Base-by-base conservation (phyloP, 2,888 invertebrate genomes). In the Chrysodeixis includens region DNA sequence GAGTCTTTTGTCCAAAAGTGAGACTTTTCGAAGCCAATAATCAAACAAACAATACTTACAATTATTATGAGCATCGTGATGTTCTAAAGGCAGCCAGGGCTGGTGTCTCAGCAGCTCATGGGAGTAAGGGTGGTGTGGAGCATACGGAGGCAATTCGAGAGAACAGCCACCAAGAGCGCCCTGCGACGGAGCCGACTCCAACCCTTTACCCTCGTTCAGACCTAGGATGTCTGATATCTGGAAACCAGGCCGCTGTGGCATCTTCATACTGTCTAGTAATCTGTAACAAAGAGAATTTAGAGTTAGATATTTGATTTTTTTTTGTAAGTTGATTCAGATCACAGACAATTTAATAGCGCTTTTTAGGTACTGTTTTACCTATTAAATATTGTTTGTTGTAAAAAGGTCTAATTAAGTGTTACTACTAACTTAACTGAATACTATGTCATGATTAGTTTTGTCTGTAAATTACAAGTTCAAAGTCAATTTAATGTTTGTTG, bases 221-320 rank as follows among this genome's bases (percentile, higher is more conserved):
- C 99, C 98, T 85, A 99, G 95, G 86, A 99, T 99, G 90, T 99
- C 99, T 82, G 98, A 98, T 85, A 99, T 99, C 86, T 98, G 98
- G 92, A 99, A 99, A 69, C 98, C 98, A 0, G 97, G 96, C 81
- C 97, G 95, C 85, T 97, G 97, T 60, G 97, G 97, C 96, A 97
- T 97, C 92, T 97, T 97, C 96, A 97, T 97, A 83, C 97, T 97
- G 89, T 98, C 98, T 88, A 98, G 93, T 69, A 98, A 95, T 86
- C 98, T 98, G 96, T 22, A 61, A 72, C 75, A 73, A 80, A 78
- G 74, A 51, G 73, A 78, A 76, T 74, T 57, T 62, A 20, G 20
- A 56, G 32, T 66, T 55, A 66, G 10, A 66, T 40, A 44, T 44
- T 32, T n/a, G n/a, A n/a, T n/a, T n/a, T n/a, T n/a, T n/a, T n/a